Conservation (phyloP, 2,113 vertebrate genomes). For the Chloebia gouldiae region DNA sequence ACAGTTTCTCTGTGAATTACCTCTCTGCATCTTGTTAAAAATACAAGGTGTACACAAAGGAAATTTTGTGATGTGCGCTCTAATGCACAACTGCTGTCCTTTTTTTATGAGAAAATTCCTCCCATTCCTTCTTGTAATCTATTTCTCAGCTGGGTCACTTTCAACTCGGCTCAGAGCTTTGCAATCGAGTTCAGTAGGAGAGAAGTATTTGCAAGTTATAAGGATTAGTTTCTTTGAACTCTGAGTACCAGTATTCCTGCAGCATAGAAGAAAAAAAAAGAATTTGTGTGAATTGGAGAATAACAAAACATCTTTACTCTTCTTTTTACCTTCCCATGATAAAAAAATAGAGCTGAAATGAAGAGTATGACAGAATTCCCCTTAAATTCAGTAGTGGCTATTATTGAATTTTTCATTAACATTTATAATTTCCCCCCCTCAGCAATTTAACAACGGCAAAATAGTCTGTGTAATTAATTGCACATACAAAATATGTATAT, state of each 20-base stretch:
- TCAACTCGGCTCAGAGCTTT: neutral
- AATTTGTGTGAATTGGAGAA: neutral
- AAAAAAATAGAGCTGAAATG: neutral
- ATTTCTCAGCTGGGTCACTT: neutral
- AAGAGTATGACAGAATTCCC: neutral
- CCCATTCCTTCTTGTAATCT: neutral
- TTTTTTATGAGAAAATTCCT: neutral
- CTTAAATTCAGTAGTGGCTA: neutral
- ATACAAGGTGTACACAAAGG: neutral
- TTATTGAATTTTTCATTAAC: slow-evolving; percentile 44
- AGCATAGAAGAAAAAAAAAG: neutral
- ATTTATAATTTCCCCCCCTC: slow-evolving; percentile 2
- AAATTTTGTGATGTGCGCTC: neutral
- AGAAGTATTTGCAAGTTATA: neutral
- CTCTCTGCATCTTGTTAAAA: neutral
- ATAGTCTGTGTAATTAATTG: slow-evolving; percentile 16
- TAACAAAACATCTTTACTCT: neutral
- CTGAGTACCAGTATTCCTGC: neutral
- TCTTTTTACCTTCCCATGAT: neutral
- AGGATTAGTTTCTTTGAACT: slow-evolving; percentile 22
- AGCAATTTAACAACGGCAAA: slow-evolving; percentile 19
- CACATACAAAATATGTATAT: slow-evolving; percentile 7
- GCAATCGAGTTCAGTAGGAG: neutral
- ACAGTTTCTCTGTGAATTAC: neutral
- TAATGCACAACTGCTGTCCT: neutral